Conservation (phyloP, 2,113 vertebrate genomes). For the Phaetusa simplex region DNA sequence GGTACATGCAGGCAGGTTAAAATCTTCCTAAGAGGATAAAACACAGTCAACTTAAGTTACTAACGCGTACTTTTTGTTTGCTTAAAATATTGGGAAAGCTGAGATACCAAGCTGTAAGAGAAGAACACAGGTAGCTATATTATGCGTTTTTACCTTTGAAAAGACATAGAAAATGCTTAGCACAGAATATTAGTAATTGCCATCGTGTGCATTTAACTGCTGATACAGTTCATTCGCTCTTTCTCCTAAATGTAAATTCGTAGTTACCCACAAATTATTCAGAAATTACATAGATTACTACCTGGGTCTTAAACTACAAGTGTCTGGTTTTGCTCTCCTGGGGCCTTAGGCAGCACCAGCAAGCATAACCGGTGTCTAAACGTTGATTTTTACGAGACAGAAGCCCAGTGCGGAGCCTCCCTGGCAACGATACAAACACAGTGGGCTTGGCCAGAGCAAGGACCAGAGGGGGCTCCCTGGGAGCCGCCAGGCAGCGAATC, state of each 20-base stretch:
- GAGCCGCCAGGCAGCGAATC: not conserved
- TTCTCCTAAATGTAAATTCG: not conserved
- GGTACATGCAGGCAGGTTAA: constrained; percentile 1
- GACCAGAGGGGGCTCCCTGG: accelerated
- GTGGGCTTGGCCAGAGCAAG: not conserved
- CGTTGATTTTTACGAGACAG: not conserved
- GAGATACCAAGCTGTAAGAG: not conserved
- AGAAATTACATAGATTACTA: not conserved
- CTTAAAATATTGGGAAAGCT: not conserved
- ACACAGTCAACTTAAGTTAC: not conserved
- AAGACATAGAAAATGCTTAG: not conserved
- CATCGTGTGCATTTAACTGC: not conserved
- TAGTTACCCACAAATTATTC: not conserved
- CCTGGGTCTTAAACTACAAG: not conserved
- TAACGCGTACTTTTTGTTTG: constrained; percentile 5
- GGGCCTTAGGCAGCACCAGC: not conserved
- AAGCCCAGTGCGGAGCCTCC: not conserved
- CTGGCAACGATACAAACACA: not conserved
- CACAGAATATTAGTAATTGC: not conserved
- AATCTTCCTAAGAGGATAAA: constrained; percentile 35
- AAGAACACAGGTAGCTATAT: not conserved
- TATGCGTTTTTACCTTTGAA: not conserved
- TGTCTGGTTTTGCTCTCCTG: not conserved
- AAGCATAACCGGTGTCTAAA: not conserved
- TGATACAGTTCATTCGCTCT: not conserved